Conservation (phyloP, 2,797 vertebrate genomes). For the Myripristis jacobus region DNA sequence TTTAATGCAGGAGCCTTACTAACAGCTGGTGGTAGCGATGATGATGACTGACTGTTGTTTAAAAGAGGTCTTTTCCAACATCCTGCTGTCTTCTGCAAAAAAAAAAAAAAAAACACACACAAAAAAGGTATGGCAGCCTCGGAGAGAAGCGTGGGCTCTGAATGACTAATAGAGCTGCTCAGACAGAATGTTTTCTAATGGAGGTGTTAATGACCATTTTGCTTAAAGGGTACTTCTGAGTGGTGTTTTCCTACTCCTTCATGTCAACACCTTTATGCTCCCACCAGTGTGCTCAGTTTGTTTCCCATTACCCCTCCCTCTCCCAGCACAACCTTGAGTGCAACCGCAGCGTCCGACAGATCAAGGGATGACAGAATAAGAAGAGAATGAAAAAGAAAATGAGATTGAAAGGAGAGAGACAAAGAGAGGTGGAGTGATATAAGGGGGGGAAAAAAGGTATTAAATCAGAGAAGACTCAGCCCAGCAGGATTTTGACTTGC, state of each 20-base stretch:
- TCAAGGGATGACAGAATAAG: slow-evolving; percentile 78
- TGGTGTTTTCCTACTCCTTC: slow-evolving; percentile 73
- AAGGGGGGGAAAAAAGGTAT: slow-evolving; percentile 55
- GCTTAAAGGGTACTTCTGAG: slow-evolving; percentile 81
- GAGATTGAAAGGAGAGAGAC: slow-evolving; percentile 56
- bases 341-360: slow-evolving; percentile 70
- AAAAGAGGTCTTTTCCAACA: slow-evolving; percentile 64
- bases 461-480: slow-evolving; percentile 75
- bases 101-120: slow-evolving; percentile 4
- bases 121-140: slow-evolving; percentile 49
- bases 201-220: slow-evolving; percentile 79
- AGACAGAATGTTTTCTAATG: slow-evolving; percentile 75
- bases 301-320: slow-evolving; percentile 72
- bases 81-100: slow-evolving; percentile 63
- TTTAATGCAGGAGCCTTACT: slow-evolving; percentile 49
- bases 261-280: slow-evolving; percentile 76
- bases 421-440: slow-evolving; percentile 43
- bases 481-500: slow-evolving; percentile 69
- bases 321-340: slow-evolving; percentile 58
- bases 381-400: slow-evolving; percentile 75
- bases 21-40: slow-evolving; percentile 58
- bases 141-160: slow-evolving; percentile 68
- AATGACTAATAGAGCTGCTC: slow-evolving; percentile 76
- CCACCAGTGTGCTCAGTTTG: slow-evolving; percentile 72
- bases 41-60: slow-evolving; percentile 73